These are phyloP conservation scores for Dufourea novaeangliae DNA, from an alignment of 1,140 invertebrate species.

Conservation along the genomic window DNA sequence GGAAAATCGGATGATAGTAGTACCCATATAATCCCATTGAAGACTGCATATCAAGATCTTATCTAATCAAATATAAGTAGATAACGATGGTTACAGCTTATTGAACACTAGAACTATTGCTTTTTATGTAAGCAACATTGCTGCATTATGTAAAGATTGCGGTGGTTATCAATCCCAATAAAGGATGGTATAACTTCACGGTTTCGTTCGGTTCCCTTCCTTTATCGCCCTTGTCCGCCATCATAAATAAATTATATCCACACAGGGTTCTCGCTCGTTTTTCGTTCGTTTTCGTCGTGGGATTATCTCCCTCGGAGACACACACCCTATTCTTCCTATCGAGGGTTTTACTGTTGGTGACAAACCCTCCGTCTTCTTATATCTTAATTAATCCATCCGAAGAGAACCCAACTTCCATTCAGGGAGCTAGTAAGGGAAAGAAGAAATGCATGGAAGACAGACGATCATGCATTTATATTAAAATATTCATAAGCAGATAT, in stretches of 20 bases:
- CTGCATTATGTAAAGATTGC: slow-evolving; percentile 53
- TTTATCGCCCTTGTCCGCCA: slow-evolving; percentile 48
- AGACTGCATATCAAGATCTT: no score
- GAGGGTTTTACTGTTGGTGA: neutral
- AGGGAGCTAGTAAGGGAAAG: neutral
- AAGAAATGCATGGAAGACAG: neutral
- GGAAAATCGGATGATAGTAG: no score
- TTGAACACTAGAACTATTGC: no score
- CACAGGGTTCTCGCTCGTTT: slow-evolving; percentile 14
- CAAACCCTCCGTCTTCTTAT: slow-evolving; percentile 1
- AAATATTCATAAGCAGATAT: no score
- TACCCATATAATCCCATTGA: no score
- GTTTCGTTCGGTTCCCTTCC: slow-evolving; percentile 34
- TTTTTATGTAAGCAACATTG: slow-evolving; percentile 7
- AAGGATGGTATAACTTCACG: slow-evolving; percentile 32
- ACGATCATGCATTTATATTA: neutral
- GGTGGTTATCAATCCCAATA: slow-evolving; percentile 32
- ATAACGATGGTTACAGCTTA: no score
- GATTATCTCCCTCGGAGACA: slow-evolving; percentile 24
- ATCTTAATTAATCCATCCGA: slow-evolving; percentile 42
- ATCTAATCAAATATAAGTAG: no score
- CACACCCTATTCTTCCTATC: slow-evolving; percentile 16
- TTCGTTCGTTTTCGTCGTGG: slow-evolving; percentile 24
- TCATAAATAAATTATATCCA: slow-evolving; percentile 64
- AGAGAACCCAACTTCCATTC: neutral